A percentile compares a stretch with the other conserved stretches of the same genome.
Conservation (phyloP, 2,113 vertebrate species). For the Ciconia boyciana region DNA sequence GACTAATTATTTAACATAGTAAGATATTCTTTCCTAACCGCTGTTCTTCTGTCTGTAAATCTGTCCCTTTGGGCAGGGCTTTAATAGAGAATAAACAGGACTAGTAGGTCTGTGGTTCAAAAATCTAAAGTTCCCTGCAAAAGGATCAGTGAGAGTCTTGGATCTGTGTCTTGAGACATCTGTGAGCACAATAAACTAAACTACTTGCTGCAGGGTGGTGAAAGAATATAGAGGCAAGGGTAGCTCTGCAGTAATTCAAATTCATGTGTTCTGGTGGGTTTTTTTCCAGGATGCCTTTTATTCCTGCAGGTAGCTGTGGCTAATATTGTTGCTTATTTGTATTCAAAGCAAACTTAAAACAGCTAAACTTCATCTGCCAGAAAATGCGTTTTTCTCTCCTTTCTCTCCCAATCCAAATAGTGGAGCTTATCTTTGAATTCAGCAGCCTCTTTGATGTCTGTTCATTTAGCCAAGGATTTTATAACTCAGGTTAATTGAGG, state of each 20-base stretch:
- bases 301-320: neutral
- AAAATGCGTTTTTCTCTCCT: neutral
- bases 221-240: neutral
- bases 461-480: conserved; percentile 15
- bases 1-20: neutral
- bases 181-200: neutral
- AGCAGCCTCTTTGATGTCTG: neutral
- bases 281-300: neutral
- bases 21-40: neutral
- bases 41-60: neutral
- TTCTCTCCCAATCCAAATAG: neutral
- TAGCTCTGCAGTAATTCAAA: neutral
- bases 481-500: conserved; percentile 48
- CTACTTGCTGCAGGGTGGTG: neutral
- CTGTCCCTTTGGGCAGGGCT: neutral
- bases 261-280: neutral
- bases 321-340: neutral
- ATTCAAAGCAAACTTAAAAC: neutral
- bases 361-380: neutral
- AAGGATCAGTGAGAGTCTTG: neutral
- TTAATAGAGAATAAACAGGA: neutral
- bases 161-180: neutral
- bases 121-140: neutral
- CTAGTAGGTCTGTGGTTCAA: neutral
- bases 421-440: neutral